Evolutionary conservation across 2,113 vertebrate species (phyloP).

Genomic region (Arenaria interpres): DNA sequence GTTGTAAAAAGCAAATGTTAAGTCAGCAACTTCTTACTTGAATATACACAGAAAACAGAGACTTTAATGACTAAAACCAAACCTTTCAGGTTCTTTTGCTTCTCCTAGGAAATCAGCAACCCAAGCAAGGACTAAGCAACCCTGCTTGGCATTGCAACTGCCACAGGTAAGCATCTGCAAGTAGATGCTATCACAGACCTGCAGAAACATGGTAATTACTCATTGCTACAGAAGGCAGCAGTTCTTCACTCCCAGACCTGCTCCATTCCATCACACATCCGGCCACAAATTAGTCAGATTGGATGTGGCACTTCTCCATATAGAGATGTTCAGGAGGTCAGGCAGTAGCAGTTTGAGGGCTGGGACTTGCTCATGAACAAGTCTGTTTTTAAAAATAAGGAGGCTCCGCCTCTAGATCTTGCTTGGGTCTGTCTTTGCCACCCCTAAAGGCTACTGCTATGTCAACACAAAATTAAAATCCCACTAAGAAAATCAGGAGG

Average conservation of each 20-base stretch:
- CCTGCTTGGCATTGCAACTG: background rate
- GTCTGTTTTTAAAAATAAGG: background rate
- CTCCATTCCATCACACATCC: background rate
- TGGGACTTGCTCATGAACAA: background rate
- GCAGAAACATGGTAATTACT: background rate
- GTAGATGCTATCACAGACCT: background rate
- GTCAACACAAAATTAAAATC: background rate
- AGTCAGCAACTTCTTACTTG: background rate
- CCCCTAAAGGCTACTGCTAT: background rate
- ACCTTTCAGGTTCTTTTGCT: background rate
- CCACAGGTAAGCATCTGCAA: background rate
- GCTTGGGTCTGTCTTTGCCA: background rate
- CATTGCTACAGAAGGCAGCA: background rate
- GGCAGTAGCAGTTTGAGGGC: background rate
- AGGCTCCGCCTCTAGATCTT: background rate
- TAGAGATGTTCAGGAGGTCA: background rate
- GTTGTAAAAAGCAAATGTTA: background rate
- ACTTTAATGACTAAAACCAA: background rate
- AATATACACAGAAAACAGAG: background rate
- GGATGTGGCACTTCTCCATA: background rate
- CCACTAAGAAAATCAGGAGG: background rate
- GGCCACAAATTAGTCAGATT: background rate
- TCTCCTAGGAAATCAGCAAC: background rate
- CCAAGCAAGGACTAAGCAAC: background rate
- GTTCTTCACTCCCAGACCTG: background rate